Evolutionary conservation across 2,113 vertebrate species (phyloP), one percentile per base, ranked within the genome.

Genomic region (Corydoras sp.): DNA sequence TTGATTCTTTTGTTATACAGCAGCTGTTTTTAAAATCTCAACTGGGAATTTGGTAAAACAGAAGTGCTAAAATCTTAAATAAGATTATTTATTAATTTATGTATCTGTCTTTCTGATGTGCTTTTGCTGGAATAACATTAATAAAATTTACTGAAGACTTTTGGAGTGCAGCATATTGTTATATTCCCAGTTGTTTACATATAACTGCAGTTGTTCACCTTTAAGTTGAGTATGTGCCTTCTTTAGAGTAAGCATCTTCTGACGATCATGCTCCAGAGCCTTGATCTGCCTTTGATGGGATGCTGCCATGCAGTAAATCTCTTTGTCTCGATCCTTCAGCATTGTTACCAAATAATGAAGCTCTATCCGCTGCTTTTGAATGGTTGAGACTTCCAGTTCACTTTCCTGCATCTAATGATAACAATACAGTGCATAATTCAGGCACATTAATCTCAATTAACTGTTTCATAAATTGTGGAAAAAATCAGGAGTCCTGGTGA

Each of bases 221-320:
- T 86, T 84, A 15, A 93, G 3, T 3, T 81, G 78, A 63, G 73
- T 84, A 83, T 89, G 91, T 0, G 78, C 84, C 56, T 92, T 89
- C 64, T 88, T 88, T 79, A 92, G 61, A 0, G 83, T 82, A 56
- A 92, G 74, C 48, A 91, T 83, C 63, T 85, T 88, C 31, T 92
- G 91, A 4, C 87, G 85, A 68, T 93, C 91, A 10, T 85, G 82
- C 3, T 92, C 89, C 92, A 92, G 93, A 0, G 87, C 85, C 0
- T 89, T 81, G 0, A 92, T 82, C 30, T 92, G 91, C 2, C 83
- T 87, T 64, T 90, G 89, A 61, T 92, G 90, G n/a, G 88, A 85
- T 0, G 81, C 76, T 2, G 92, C 89, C 90, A 91, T 90, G 0
- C 85, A 86, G 71, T 88, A 87, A 58, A 93, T 89, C 43, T 93